Base-by-base conservation (phyloP, 2,113 vertebrate species). In the Sinocyclocheilus grahami region DNA sequence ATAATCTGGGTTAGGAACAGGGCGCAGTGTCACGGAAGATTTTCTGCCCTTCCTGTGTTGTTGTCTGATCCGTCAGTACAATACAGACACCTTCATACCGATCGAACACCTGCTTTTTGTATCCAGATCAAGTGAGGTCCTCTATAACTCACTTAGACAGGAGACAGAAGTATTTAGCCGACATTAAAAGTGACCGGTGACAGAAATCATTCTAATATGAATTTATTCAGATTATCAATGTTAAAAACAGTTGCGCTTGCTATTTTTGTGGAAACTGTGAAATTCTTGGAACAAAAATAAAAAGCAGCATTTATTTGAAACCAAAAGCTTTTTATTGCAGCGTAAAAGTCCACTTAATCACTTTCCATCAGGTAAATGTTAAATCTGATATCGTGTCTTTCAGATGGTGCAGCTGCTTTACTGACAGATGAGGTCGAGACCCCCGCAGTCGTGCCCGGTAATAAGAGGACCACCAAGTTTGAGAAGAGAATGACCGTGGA, bases 401-500 rank as follows among this genome's bases (percentile, higher is more conserved):
- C 88, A 93, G 94, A 91, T 2, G 82, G 69, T 71, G 90, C 87
- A 16, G 90, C 87, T 30, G 89, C 89, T n/a, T 37, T 62, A 46
- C 65, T n/a, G 6, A 94, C 93, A 76, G 95, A 94, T 30, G 94
- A 93, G 42, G 87, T 60, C 0, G 93, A 95, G 88, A 91, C 93
- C 86, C 95, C 96, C 51, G 96, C 92, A 85, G 95, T 97, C 89
- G 94, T 94, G 51, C 93, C 95, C 0, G 96, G 95, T 60, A 96
- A 95, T 90, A 95, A 97, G 91, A 94, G 92, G 72, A 96, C 95
- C 48, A 95, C 92, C 91, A 96, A 96, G 89, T 95, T 96, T 86
- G 96, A 96, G 91, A 94, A 92, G 63, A 93, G 96, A 95, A 94
- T 98, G 96, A 97, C 95, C 89, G 94, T 96, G 92, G 97, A 97